Conservation (phyloP, 1,140 invertebrate genomes). For the Homarus americanus region DNA sequence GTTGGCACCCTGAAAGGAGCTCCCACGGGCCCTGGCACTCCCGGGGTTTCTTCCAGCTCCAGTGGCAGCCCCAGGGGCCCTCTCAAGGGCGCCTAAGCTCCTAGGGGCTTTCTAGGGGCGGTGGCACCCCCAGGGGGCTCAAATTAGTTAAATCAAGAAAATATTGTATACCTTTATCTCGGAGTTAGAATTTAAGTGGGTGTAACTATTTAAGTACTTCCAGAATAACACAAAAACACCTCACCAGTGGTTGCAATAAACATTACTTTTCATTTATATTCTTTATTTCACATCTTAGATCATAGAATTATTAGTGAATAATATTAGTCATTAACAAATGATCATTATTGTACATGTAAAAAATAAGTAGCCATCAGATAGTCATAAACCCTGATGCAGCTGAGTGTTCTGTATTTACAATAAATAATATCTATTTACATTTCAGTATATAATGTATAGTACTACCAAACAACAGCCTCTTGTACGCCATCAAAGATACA, state of each 20-base stretch:
- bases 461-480: background rate
- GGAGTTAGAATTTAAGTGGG: no score
- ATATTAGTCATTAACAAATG: conserved; percentile 33
- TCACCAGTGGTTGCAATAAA: background rate
- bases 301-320: conserved; percentile 26
- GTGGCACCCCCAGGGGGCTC: no score
- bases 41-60: no score
- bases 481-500: background rate
- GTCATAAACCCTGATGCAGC: conserved; percentile 10
- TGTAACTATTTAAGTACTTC: no score
- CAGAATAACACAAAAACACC: no score
- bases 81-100: no score
- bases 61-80: no score
- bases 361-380: conserved; percentile 26
- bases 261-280: background rate
- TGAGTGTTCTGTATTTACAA: conserved; percentile 26
- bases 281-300: conserved; percentile 33
- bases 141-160: no score
- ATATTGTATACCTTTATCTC: no score
- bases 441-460: background rate
- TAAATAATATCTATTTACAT: conserved; percentile 26
- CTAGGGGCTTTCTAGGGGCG: no score
- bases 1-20: no score
- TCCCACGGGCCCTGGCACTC: no score
- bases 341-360: conserved; percentile 33